Conservation (phyloP, 2,888 invertebrate species). For the Trissolcus japonicus region DNA sequence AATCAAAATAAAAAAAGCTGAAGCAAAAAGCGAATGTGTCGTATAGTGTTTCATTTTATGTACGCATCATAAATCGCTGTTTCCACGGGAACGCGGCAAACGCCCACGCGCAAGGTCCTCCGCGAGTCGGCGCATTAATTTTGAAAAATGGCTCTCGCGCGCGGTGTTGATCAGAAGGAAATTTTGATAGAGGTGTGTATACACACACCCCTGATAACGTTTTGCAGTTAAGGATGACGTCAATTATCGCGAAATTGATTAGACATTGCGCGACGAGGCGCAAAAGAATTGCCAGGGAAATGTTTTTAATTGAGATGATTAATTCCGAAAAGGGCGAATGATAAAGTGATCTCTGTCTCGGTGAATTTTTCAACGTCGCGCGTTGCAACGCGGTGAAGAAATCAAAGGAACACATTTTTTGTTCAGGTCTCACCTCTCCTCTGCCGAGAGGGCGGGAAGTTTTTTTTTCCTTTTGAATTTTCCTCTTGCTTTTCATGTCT, state of each 20-base stretch:
- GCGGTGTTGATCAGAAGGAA: constrained; percentile 22
- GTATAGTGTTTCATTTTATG: constrained; percentile 17
- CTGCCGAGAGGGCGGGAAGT: no score
- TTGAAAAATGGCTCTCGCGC: constrained; percentile 28
- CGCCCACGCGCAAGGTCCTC: constrained; percentile 50
- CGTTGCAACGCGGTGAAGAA: no score
- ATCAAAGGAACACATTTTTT: no score
- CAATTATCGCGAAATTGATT: constrained; percentile 35
- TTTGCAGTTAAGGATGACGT: constrained; percentile 20
- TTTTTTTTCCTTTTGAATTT: no score
- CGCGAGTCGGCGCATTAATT: constrained; percentile 31
- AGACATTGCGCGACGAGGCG: constrained; percentile 1
- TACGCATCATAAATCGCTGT: constrained; percentile 57
- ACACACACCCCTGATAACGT: constrained; percentile 18
- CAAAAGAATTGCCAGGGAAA: no score
- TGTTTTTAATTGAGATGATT: background rate
- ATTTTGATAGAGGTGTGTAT: constrained; percentile 33
- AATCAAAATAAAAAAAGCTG: no score
- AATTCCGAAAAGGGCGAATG: background rate
- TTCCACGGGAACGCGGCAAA: constrained; percentile 59
- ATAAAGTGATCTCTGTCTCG: no score
- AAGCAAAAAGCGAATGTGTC: no score
- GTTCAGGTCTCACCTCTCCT: no score
- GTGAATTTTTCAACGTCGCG: no score
- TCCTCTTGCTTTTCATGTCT: no score